Conservation (phyloP, 2,113 vertebrate genomes). For the Eptesicus fuscus region DNA sequence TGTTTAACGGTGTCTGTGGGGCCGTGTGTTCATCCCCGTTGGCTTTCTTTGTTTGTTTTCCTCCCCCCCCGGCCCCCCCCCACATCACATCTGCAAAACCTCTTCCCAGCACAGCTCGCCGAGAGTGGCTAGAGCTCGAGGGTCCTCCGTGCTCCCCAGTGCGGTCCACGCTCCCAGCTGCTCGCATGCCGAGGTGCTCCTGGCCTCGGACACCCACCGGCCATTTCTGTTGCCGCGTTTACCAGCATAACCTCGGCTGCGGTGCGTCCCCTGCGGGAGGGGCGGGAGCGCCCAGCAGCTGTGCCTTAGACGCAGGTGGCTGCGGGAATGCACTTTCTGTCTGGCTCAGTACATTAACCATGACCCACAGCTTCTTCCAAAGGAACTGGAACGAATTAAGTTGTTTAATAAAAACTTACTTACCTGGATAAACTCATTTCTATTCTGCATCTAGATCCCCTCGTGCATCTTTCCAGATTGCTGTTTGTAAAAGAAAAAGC, state of each 20-base stretch:
- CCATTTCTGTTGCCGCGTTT: constrained; percentile 57
- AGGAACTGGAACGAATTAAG: constrained; percentile 87
- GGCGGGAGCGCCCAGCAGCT: constrained; percentile 82
- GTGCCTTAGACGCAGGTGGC: constrained; percentile 86
- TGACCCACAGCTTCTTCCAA: constrained; percentile 83
- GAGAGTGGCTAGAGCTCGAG: not conserved
- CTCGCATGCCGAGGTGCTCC: constrained; percentile 36
- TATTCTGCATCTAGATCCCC: constrained; percentile 78
- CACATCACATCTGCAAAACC: not conserved
- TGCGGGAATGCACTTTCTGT: constrained; percentile 79
- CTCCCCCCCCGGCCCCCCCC: not conserved
- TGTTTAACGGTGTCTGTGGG: constrained; percentile 28
- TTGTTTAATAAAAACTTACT: constrained; percentile 85
- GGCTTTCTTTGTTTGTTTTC: not conserved
- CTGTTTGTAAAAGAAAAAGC: constrained; percentile 76
- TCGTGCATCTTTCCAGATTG: constrained; percentile 79
- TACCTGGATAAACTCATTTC: constrained; percentile 85
- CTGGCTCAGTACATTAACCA: constrained; percentile 86
- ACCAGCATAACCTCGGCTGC: constrained; percentile 58
- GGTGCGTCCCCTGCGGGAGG: constrained; percentile 70
- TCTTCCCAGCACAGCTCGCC: constrained; percentile 14
- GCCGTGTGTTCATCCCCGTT: constrained; percentile 27
- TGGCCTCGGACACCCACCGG: constrained; percentile 62
- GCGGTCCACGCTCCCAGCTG: not conserved
- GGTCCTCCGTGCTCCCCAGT: not conserved